Conservation (phyloP, 2,113 vertebrate species). For the Gila orcuttii region DNA sequence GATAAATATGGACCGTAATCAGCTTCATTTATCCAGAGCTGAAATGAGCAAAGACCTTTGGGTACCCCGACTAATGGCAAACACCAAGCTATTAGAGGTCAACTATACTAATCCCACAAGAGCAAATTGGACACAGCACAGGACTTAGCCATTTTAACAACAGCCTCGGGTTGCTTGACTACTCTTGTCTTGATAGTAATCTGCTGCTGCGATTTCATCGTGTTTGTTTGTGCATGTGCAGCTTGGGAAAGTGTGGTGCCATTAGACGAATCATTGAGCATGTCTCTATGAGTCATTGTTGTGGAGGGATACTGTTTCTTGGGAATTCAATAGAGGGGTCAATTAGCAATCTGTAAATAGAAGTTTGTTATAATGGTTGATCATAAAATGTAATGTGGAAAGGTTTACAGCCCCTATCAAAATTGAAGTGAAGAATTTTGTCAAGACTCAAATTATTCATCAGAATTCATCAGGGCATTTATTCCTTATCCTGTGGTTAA, state of each 20-base stretch:
- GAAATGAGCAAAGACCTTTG: conserved; percentile 70
- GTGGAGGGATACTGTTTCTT: conserved; percentile 13
- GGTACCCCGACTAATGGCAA: conserved; percentile 59
- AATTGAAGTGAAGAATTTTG: conserved; percentile 5
- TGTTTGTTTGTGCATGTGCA: conserved; percentile 21
- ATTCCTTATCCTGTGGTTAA: conserved; percentile 15
- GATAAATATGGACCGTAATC: conserved; percentile 72
- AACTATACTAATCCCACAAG: conserved; percentile 38
- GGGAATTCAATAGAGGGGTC: conserved; percentile 45
- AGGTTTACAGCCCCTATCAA: conserved; percentile 37
- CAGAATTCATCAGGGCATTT: conserved; percentile 26
- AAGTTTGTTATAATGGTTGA: conserved; percentile 38
- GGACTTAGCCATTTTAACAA: conserved; percentile 49
- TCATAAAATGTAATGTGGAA: conserved; percentile 36
- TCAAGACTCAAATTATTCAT: conserved; percentile 25
- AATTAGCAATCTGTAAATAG: conserved; percentile 48
- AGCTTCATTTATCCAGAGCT: conserved; percentile 65
- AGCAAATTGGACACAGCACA: conserved; percentile 49
- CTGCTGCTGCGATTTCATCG: conserved; percentile 28
- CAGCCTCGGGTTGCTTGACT: conserved; percentile 45
- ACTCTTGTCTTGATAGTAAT: conserved; percentile 49
- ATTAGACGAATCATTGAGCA: conserved; percentile 46
- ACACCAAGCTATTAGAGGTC: conserved; percentile 54
- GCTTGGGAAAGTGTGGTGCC: conserved; percentile 6
- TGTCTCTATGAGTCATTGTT: conserved; percentile 23